Evolutionary conservation across 2,113 vertebrate species (phyloP), one percentile per base, ranked within the genome.

Genomic region (Charina bottae): DNA sequence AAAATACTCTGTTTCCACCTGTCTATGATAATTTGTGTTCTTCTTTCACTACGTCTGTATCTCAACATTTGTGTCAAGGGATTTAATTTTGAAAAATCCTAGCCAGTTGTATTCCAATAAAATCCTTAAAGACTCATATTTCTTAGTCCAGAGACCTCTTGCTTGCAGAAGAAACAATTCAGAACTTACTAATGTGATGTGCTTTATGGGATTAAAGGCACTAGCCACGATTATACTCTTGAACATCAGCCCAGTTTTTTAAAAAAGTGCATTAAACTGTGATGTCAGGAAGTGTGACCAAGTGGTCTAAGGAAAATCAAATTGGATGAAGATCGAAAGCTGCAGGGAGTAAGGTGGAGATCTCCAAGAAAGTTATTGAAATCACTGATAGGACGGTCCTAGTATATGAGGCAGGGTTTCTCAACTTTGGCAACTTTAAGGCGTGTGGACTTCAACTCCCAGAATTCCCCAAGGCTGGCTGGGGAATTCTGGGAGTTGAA

Each of bases 91-190:
- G 1, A 24, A 60, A n/a, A 53, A 92, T 53, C 78, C 68, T 46
- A 83, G 26, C 62, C 26, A 53, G 8, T 21, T 89, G 78, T 49
- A 89, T 49, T 88, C 56, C 58, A 92, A 89, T 89, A 89, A 92
- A 92, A 89, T 64, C n/a, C 11, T 62, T 54, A 89, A 56, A 83
- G 28, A 2, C 28, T 46, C 28, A 13, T 53, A 2, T n/a, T 5
- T 53, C 26, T 87, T 37, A 53, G 37, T 60, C 28, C 33, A 21
- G 10, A 54, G 4, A 33, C 33, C 42, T 89, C 1, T 89, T 46
- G 37, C 68, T 21, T n/a, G 15, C 28, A 68, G 58, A 10, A 42
- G 15, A 1, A 6, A 21, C 8, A 3, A 33, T 26, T 60, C 12
- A 21, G 56, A 37, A 37, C 26, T 23, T 9, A 6, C 2, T 26